Evolutionary conservation across 2,113 vertebrate species (phyloP).

Genomic region (Aythya baeri): DNA sequence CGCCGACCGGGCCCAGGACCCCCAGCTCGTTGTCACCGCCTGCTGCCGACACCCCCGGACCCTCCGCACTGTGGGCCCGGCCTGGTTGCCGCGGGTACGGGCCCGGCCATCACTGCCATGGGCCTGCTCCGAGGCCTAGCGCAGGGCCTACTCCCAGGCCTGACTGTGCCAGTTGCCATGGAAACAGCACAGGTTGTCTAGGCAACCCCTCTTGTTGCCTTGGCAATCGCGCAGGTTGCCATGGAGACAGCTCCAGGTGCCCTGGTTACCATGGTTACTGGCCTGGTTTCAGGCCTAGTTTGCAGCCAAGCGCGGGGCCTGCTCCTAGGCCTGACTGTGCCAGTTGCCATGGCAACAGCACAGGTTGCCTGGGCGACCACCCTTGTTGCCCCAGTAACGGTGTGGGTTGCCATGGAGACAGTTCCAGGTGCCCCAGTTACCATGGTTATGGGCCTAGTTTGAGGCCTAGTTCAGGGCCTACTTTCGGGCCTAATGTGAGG

Average conservation of each 20-base stretch:
- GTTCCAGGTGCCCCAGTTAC: background rate
- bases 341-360: fast-evolving
- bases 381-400: background rate
- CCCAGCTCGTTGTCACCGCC: no score
- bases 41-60: background rate
- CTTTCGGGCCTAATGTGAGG: background rate
- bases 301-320: background rate
- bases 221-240: background rate
- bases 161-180: background rate
- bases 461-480: background rate
- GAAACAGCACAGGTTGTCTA: fast-evolving
- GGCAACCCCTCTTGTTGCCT: background rate
- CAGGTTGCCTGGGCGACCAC: background rate
- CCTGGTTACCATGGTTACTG: background rate
- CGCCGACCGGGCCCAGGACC: no score
- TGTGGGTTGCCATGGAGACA: background rate
- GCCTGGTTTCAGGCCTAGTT: background rate
- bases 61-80: background rate
- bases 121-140: background rate
- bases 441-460: background rate
- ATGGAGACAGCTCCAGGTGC: background rate
- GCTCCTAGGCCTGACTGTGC: background rate
- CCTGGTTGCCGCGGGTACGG: background rate
- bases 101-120: background rate
- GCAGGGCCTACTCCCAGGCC: background rate